Conservation (phyloP, 2,888 invertebrate species). For the Mesopsocus fuscifrons region DNA sequence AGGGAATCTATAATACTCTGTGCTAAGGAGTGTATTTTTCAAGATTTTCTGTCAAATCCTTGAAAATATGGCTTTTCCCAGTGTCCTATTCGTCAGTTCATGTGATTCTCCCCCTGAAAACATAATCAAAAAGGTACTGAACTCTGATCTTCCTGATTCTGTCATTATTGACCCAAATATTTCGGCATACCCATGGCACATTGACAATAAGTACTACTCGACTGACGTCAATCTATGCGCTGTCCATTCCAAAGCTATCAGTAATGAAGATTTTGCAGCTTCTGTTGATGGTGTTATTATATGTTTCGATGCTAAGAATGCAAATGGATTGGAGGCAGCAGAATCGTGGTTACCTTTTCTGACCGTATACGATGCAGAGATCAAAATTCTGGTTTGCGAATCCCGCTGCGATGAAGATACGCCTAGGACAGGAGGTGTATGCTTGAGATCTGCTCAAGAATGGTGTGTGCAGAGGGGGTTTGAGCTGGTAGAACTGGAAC, state of each 20-base stretch:
- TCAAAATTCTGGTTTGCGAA: constrained; percentile 37
- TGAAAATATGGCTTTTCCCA: no score
- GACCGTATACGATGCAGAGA: constrained; percentile 30
- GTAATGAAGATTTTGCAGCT: constrained; percentile 27
- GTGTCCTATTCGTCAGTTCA: constrained; percentile 3
- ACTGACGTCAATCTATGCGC: constrained; percentile 38
- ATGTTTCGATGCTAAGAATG: constrained; percentile 36
- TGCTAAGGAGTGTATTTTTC: no score
- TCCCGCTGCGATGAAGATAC: constrained; percentile 26
- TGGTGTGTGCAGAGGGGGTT: constrained; percentile 49
- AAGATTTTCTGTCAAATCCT: no score
- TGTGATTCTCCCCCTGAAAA: not conserved
- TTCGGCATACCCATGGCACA: constrained; percentile 31
- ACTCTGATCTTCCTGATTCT: constrained; percentile 18
- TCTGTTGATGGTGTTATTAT: constrained; percentile 40
- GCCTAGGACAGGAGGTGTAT: constrained; percentile 20
- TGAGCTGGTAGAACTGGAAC: constrained; percentile 46
- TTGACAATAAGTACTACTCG: constrained; percentile 53
- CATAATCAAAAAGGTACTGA: not conserved
- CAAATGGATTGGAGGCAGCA: constrained; percentile 24
- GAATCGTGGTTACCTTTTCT: constrained; percentile 28
- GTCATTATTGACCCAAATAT: constrained; percentile 20
- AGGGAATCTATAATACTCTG: no score
- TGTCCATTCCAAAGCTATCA: constrained; percentile 27
- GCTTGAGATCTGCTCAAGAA: constrained; percentile 27